Evolutionary conservation across 2,888 invertebrate genomes (phyloP), one percentile per base, ranked within the genome.

Genomic region (Eudasyphora cyanicolor): DNA sequence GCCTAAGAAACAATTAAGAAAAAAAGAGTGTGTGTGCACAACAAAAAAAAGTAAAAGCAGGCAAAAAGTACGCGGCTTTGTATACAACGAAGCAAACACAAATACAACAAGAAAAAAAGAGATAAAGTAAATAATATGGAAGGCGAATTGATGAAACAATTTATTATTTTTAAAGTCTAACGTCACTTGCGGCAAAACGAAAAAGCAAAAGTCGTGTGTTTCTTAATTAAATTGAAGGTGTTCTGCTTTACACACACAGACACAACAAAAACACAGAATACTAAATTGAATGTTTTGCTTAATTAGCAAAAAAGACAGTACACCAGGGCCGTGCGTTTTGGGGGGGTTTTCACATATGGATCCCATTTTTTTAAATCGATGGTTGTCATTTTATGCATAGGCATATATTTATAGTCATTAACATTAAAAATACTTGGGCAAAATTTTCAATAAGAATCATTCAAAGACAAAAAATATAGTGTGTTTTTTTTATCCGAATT

Each of bases 21-120:
- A n/a, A n/a, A n/a, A n/a, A n/a, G n/a, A n/a, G n/a, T n/a, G n/a
- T n/a, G n/a, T n/a, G n/a, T n/a, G n/a, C 71, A 82, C 75, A 79
- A 79, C 82, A 82, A 82, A 76, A 77, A 77, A 70, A 76, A 82
- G 77, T 82, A 82, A 79, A n/a, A 54, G 70, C 14, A 8, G 29
- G 35, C 14, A 73, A 60, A 57, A 62, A 67, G 64, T 24, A 74
- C 73, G 79, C 79, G 76, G 79, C 60, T 74, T 82, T 79, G 54
- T 35, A 76, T 60, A 76, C 21, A 42, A 64, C 51, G 32, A 62
- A 35, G 10, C 73, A 49, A 77, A 70, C 14, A 69, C 29, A 76
- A 42, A 64, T 10, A 71, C 14, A 27, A 60, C 60, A 62, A 32
- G n/a, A 69, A 45, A 54, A n/a, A 74, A 62, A 42, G 24, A 24